A percentile compares a stretch with the other conserved stretches of the same genome.
Evolutionary conservation across 2,113 vertebrate species (phyloP).

Genomic region (Sylvietta virens): DNA sequence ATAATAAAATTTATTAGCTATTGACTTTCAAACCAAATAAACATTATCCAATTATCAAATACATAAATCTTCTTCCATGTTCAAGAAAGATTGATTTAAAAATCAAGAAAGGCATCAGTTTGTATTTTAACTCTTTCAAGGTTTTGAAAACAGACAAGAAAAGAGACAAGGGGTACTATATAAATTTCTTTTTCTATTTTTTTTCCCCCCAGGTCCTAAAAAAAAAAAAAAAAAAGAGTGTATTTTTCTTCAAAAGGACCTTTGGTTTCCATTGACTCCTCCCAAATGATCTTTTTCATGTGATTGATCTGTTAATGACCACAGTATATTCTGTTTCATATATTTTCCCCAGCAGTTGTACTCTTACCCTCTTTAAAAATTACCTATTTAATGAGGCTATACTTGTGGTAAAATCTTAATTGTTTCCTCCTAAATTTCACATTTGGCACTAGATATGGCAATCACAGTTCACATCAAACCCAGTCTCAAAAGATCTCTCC

Average conservation of each 20-base stretch:
- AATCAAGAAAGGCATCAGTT: neutral
- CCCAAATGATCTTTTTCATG: neutral
- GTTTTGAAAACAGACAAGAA: neutral
- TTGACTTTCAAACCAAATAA: neutral
- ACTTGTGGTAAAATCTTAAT: neutral
- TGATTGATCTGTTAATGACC: neutral
- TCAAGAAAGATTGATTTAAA: neutral
- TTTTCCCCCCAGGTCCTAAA: accelerated
- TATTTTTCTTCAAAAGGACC: neutral
- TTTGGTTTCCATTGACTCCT: neutral
- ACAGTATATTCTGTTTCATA: neutral
- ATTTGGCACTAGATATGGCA: neutral
- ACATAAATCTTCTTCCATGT: neutral
- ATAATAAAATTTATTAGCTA: neutral
- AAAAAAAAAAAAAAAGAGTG: too few relatives aligned
- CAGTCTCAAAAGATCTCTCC: neutral
- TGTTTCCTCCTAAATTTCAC: neutral
- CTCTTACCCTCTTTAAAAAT: neutral
- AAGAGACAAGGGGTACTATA: neutral
- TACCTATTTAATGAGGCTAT: neutral
- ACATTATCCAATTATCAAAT: neutral
- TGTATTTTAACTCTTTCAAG: neutral
- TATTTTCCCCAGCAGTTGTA: neutral
- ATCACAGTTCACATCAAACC: neutral
- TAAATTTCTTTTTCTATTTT: neutral